Evolutionary conservation across 2,797 vertebrate species (phyloP), one percentile per base, ranked within the genome.

Genomic region (Potorous gilbertii): DNA sequence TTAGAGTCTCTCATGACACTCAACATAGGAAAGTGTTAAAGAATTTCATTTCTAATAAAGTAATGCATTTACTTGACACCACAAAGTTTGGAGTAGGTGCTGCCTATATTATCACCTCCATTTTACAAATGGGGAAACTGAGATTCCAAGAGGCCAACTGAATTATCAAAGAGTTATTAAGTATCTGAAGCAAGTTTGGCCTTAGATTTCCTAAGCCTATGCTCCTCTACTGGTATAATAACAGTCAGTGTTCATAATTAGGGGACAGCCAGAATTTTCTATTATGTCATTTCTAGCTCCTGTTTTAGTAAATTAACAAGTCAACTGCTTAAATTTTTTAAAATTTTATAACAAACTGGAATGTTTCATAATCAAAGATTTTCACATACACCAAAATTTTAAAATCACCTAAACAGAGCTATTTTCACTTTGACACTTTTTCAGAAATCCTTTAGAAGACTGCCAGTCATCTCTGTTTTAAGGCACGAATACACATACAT

Each of bases 1-100:
- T 40, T 74, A n/a, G 59, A 66, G 34, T 74, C 16, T 46, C 21
- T n/a, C 10, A 46, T 81, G 66, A 40, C 2, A 40, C 2, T 81
- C 66, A 74, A 55, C 40, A 52, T 5, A 29, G 13, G 31, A 62
- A 92, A 81, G 50, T 90, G 89, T 12, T 89, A 92, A 6, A 66
- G 11, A 87, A 54, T 54, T 87, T 91, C 54, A 95, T 50, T 90
- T 40, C 50, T 93, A 81, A 81, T 81, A 40, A 81, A 81, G n/a
- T 9, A 40, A 81, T 81, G 66, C 18, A 81, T 81, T 81, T 46
- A 81, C 16, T 24, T 4, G 18, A 6, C 16, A 81, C 18, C 9
- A 21, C 46, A 9, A 74, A 74, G 0, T 40, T 40, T 74, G 14
- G 34, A 74, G 34, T n/a, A 40, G n/a, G 66, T 81, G n/a, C 5